phyloP scores from a whole-genome alignment of 2,113 vertebrate species.

The Psilopsiagon aurifrons region DNA sequence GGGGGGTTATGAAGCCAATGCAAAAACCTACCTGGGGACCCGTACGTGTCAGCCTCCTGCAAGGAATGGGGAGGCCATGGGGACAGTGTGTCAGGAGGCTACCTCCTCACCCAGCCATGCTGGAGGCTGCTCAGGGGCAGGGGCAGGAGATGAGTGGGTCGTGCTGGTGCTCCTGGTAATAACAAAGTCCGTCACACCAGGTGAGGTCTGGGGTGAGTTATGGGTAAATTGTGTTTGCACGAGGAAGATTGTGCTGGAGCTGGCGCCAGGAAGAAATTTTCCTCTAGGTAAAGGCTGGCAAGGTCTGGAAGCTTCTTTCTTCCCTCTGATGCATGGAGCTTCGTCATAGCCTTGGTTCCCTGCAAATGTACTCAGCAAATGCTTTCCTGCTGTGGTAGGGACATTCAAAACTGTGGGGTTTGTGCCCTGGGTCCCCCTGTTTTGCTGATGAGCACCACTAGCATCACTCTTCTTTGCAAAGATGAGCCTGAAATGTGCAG shows the following conservation, averaged over 20 bases:
- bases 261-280: not conserved
- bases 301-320: not conserved
- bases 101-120: fast-evolving
- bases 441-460: not conserved
- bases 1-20: not conserved
- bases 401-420: not conserved
- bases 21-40: not conserved
- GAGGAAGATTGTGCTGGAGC: not conserved
- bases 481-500: not conserved
- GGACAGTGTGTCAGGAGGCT: not conserved
- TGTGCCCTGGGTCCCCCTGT: not conserved
- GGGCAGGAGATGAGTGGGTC: not conserved
- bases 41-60: fast-evolving
- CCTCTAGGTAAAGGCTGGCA: not conserved
- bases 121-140: not conserved
- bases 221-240: not conserved
- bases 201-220: not conserved
- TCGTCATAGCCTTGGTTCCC: not conserved
- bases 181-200: not conserved
- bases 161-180: fast-evolving
- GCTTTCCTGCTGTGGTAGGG: not conserved
- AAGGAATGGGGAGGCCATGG: fast-evolving
- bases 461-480: not conserved
- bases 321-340: not conserved
- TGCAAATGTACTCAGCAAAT: not conserved